A percentile compares a stretch with the other conserved stretches of the same genome.
phyloP scores from a whole-genome alignment of 2,113 vertebrate species.

The Smithornis capensis region DNA sequence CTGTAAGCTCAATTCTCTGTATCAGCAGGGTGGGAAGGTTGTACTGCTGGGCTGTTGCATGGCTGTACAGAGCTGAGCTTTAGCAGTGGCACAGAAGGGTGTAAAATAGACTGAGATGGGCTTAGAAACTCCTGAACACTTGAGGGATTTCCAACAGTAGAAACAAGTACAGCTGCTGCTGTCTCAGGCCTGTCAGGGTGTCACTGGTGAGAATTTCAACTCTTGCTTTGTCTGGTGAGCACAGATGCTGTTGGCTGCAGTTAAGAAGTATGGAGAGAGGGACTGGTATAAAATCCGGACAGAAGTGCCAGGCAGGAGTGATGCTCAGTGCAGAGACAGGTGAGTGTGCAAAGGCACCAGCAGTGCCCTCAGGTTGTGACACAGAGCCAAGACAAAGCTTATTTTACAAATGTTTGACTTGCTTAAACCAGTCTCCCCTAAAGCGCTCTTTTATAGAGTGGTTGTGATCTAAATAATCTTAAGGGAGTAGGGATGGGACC shows the following conservation, averaged over 20 bases:
- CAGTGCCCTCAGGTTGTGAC: not conserved
- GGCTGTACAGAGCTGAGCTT: not conserved
- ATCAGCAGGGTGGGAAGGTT: not conserved
- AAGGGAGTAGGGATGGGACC: not conserved
- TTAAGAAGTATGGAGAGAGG: slow-evolving; percentile 77
- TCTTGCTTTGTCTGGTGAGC: not conserved
- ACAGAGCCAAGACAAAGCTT: no score
- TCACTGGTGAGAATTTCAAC: not conserved
- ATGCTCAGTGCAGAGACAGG: slow-evolving; percentile 88
- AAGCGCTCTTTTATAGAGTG: not conserved
- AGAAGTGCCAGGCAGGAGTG: slow-evolving; percentile 88
- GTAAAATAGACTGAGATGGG: accelerated
- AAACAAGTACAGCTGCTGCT: not conserved
- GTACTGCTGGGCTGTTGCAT: not conserved
- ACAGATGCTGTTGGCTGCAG: slow-evolving; percentile 84
- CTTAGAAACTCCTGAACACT: not conserved
- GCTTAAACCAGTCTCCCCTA: not conserved
- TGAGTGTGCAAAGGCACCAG: not conserved
- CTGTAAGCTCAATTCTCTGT: slow-evolving; percentile 68
- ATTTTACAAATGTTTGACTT: not conserved
- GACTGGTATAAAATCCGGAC: slow-evolving; percentile 88
- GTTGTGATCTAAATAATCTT: not conserved
- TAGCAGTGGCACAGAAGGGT: not conserved
- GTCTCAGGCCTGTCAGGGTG: not conserved
- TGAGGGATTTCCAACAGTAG: not conserved